Base-by-base conservation (phyloP, 2,797 vertebrate species). In the Leptoclinus maculatus region DNA sequence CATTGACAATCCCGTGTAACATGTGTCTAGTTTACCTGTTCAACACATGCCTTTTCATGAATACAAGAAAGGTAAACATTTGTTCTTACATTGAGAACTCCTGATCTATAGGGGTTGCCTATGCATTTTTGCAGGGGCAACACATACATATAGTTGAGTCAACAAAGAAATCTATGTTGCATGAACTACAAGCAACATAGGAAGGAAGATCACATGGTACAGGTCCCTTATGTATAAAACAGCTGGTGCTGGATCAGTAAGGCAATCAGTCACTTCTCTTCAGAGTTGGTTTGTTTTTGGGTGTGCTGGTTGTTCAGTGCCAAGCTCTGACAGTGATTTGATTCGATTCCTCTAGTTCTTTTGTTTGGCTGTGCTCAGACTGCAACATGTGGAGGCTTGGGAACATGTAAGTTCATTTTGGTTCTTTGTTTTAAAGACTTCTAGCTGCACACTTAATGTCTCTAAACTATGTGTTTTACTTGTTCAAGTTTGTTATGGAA, bases 401-500 rank as follows among this genome's bases (percentile, higher is more conserved):
- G 29, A 78, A 65, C 71, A 53, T 87, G 95, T 95, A 73, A 82
- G 90, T 93, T 25, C 0, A 19, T 17, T 5, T 41, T 0, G 4
- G 13, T 53, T 1, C 7, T 17, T 29, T 1, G 16, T 9, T 36
- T 67, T 2, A 53, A 25, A 13, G 51, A 9, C 0, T 17, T 0
- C 2, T 21, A 7, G 1, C 1, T 12, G 1, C 9, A 0, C 7
- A 23, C 47, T 47, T 12, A 9, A 4, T 19, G 2, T 41, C 5
- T 78, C n/a, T 53, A 53, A 53, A 25, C n/a, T 2, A 5, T 53
- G 51, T 53, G n/a, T 19, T 45, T 13, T 7, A 5, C 47, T 17
- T 75, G 13, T 73, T 47, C 0, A 23, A 95, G 95, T 51, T 58
- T 89, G 2, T 70, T 88, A 62, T 94, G 93, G 93, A 87, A 75